Evolutionary conservation across 2,113 vertebrate species (phyloP), one percentile per base, ranked within the genome.

Genomic region (Laticauda colubrina): DNA sequence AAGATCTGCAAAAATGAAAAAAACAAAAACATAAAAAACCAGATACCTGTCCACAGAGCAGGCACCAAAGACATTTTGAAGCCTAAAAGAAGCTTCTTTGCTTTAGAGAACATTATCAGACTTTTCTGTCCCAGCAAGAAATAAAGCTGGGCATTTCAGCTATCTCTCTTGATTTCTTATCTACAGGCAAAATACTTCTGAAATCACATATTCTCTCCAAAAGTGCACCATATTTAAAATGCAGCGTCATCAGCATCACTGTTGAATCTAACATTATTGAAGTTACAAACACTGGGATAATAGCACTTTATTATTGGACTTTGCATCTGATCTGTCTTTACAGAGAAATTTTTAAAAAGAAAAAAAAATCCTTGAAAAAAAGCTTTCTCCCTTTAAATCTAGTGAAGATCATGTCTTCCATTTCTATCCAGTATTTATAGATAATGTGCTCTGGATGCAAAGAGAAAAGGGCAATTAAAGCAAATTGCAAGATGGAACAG

Each of bases 181-280:
- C 57, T 69, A 54, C 48, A 85, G 45, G 34, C 48, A 81, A 93
- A 26, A 88, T 53, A 57, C 20, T 55, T 61, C 88, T 64, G 39
- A 56, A 91, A 87, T 48, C 4, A 48, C 26, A 59, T 8, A 91
- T 34, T 69, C 15, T 56, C 34, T 34, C 87, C 87, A 85, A 57
- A 81, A 21, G n/a, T 61, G 61, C 26, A 88, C 24, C 21, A 69
- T 75, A 86, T 29, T 89, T 90, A 94, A 89, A 92, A 89, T 87
- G 48, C 87, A 89, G 24, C 45, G 75, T 91, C 57, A 90, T 75
- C 91, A 87, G 91, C 93, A 94, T 56, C 90, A 85, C 87, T 29
- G 51, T 43, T 69, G 51, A 75, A 90, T 90, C 29, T 69, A 89
- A 87, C 39, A 54, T 86, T 86, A 43, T 43, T 89, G 45, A 89